Evolutionary conservation across 2,797 vertebrate genomes (phyloP), one percentile per base, ranked within the genome.

Genomic region (Hydrophis major): DNA sequence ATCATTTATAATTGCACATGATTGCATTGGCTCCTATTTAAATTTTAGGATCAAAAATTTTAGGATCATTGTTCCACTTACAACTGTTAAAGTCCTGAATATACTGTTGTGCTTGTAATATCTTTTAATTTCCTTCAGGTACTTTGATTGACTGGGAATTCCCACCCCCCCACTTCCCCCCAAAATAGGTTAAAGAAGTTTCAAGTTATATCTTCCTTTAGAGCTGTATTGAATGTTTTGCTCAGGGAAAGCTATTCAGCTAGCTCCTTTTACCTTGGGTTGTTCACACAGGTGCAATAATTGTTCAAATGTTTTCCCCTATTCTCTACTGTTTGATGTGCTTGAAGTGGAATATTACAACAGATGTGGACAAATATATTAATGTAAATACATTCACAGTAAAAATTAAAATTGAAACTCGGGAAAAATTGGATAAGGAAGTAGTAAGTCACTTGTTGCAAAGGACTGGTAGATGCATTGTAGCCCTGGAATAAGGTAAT

Each of bases 161-260:
- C 0, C 22, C 60, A 4, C 28, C 12, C 63, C 63, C 1, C 28
- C 12, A 12, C 11, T 4, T 1, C 28, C 4, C 0, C 2, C 27
- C 4, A 50, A 42, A 50, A 50, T 27, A 53, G 22, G 6, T 87
- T 28, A 25, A 27, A 47, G 37, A 47, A 18, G 28, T 63, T 89
- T 32, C n/a, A 37, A 78, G 53, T 22, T 55, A 53, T 32, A 6
- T 16, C 7, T 22, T 18, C n/a, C n/a, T 90, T 63, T 18, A 27
- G 14, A 6, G 42, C 10, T 50, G 7, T 28, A 47, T 27, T 89
- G 88, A 47, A 12, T 61, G 13, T 27, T 14, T 27, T 56, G 4
- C 47, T 53, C 61, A 53, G 18, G 27, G 14, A 42, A 50, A 55
- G n/a, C 50, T 10, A 28, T 69, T 37, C 6, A n/a, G 50, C 5